A percentile compares a stretch with the other conserved stretches of the same genome.
These are phyloP conservation scores for Tragopan temminckii DNA, from an alignment of 2,797 vertebrate species.

Conservation along the genomic window DNA sequence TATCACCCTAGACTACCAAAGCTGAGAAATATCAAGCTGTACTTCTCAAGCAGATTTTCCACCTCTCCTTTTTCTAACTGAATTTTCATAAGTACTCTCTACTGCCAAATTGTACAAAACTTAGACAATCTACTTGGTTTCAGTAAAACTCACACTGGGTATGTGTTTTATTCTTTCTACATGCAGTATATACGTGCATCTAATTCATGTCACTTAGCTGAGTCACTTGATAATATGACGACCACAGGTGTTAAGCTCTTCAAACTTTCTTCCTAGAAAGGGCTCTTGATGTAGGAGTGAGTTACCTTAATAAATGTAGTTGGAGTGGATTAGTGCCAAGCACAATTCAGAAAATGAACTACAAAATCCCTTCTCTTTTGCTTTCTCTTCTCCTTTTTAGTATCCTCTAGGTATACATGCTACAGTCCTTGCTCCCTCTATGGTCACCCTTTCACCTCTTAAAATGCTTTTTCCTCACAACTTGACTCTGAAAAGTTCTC, in stretches of 20 bases:
- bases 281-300: background rate
- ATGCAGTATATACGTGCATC: background rate
- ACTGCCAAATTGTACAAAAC: background rate
- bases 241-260: background rate
- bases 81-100: background rate
- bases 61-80: background rate
- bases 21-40: accelerated
- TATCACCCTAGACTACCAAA: background rate
- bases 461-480: background rate
- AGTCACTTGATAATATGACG: background rate
- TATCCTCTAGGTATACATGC: no score
- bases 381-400: background rate
- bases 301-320: background rate
- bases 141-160: background rate
- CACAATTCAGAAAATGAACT: accelerated
- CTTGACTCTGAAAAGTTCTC: background rate
- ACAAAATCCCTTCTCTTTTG: background rate
- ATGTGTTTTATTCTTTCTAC: background rate
- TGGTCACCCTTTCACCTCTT: background rate
- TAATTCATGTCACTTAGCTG: background rate
- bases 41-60: background rate
- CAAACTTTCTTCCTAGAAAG: background rate
- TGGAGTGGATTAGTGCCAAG: background rate
- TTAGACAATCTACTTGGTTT: background rate
- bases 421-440: accelerated